These are phyloP conservation scores for Paracanthobrama guichenoti DNA, from an alignment of 2,113 vertebrate genomes.

Conservation along the genomic window DNA sequence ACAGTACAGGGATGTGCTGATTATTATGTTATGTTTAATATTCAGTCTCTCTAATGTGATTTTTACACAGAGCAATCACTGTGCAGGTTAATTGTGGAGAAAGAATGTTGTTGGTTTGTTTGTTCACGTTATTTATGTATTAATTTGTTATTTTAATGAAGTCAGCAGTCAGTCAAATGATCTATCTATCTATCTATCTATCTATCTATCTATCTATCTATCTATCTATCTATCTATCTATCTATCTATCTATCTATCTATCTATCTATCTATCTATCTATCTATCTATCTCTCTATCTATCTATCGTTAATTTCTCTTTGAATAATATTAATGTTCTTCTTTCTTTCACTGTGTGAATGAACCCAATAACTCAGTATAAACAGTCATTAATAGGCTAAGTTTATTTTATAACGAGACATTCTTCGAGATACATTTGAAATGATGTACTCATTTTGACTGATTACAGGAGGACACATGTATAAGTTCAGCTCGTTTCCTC, in stretches of 20 bases:
- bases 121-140: neutral
- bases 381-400: neutral
- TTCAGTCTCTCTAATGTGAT: constrained; percentile 13
- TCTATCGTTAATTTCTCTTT: neutral
- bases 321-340: neutral
- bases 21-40: constrained; percentile 20
- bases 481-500: constrained; percentile 20
- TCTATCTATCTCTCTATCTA: neutral
- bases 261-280: neutral
- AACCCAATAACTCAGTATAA: neutral
- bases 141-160: constrained; percentile 1
- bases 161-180: neutral
- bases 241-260: neutral
- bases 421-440: neutral
- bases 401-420: neutral
- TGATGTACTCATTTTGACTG: neutral
- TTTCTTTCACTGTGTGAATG: neutral
- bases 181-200: neutral
- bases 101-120: neutral
- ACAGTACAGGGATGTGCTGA: constrained; percentile 6
- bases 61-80: constrained; percentile 12
- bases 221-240: neutral
- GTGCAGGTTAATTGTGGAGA: neutral
- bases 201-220: neutral
- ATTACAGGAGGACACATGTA: neutral